These are phyloP conservation scores for Piscicola geometra DNA, from an alignment of 2,888 invertebrate genomes.

Conservation along the genomic window DNA sequence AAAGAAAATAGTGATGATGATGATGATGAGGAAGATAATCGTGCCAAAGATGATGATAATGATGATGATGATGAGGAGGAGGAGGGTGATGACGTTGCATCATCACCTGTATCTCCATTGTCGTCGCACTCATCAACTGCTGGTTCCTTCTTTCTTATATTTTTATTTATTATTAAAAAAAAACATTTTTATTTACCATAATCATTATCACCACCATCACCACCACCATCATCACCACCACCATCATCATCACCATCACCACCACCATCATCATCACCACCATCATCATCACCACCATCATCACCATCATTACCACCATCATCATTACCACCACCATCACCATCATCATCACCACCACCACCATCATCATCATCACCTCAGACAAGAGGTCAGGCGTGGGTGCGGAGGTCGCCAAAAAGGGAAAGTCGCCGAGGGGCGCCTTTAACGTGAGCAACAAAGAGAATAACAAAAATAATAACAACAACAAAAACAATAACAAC, in stretches of 20 bases:
- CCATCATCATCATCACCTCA: constrained; percentile 12
- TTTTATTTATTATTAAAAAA: background rate
- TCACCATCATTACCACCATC: background rate
- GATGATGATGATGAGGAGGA: constrained; percentile 3
- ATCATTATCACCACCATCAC: background rate
- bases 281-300: constrained; percentile 15
- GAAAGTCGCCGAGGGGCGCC: no score
- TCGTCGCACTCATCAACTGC: background rate
- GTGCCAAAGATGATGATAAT: background rate
- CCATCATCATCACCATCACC: background rate
- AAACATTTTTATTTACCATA: background rate
- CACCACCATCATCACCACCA: no score
- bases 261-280: background rate
- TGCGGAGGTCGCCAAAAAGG: no score
- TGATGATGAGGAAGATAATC: background rate
- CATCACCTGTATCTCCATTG: background rate
- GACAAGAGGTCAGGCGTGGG: no score
- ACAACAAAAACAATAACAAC: no score
- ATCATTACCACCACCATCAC: constrained; percentile 11
- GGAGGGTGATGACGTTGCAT: background rate
- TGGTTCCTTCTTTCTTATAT: background rate
- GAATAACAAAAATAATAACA: no score
- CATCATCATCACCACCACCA: constrained; percentile 7
- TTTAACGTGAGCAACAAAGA: no score
- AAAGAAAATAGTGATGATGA: background rate